Conservation (phyloP, 2,888 invertebrate genomes). For the Buathra laborator region DNA sequence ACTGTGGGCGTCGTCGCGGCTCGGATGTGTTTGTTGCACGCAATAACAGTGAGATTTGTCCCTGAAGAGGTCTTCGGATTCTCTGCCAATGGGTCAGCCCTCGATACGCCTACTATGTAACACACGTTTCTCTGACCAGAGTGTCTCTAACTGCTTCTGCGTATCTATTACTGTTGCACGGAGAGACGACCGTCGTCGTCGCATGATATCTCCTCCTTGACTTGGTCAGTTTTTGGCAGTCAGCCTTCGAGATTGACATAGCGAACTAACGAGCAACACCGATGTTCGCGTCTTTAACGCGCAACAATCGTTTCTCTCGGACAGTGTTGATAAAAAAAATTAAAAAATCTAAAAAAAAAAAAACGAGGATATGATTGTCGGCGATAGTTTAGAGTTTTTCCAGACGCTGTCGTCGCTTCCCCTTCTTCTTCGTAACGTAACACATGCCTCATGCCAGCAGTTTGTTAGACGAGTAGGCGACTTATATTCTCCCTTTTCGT, state of each 20-base stretch:
- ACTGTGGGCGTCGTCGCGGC: conserved; percentile 1
- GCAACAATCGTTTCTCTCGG: too few species aligned
- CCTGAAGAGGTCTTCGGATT: conserved; percentile 64
- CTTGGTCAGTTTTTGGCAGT: conserved; percentile 70
- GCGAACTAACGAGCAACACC: conserved; percentile 9
- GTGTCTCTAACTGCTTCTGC: neutral
- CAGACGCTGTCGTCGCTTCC: conserved; percentile 8
- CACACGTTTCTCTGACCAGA: neutral
- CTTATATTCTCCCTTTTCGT: conserved; percentile 47
- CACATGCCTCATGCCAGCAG: conserved; percentile 40
- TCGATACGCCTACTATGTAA: conserved; percentile 34
- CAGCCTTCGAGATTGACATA: conserved; percentile 62
- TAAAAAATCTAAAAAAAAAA: too few species aligned
- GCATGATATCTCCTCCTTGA: conserved; percentile 61
- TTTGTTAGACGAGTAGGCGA: conserved; percentile 30
- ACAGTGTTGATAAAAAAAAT: too few species aligned
- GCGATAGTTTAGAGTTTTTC: conserved; percentile 27
- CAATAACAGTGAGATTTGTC: conserved; percentile 39
- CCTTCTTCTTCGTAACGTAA: conserved; percentile 18
- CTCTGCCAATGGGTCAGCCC: conserved; percentile 58
- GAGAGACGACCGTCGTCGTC: conserved; percentile 18
- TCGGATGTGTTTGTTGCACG: neutral
- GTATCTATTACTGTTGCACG: conserved; percentile 26
- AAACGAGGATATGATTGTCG: neutral
- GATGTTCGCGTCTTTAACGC: conserved; percentile 13